These are phyloP conservation scores for Cichlasoma orientale DNA, from an alignment of 2,797 vertebrate species.

Conservation along the genomic window DNA sequence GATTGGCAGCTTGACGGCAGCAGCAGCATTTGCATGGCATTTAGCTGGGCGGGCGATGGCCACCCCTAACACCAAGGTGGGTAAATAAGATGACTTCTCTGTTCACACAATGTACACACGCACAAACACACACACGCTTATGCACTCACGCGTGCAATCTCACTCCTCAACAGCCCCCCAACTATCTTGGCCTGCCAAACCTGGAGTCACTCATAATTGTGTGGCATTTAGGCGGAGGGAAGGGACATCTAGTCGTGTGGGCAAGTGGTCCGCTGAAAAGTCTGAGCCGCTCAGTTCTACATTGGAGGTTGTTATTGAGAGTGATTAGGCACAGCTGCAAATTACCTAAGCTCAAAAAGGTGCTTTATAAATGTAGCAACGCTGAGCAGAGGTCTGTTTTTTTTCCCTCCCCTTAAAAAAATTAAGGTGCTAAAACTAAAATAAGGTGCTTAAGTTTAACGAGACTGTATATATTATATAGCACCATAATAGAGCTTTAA, in stretches of 20 bases:
- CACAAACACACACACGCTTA: constrained; percentile 54
- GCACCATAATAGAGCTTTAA: too few species aligned
- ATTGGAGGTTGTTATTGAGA: constrained; percentile 41
- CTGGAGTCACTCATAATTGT: constrained; percentile 71
- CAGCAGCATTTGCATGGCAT: constrained; percentile 99
- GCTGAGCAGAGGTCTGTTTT: not conserved
- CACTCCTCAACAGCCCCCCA: constrained; percentile 63
- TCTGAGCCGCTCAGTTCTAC: constrained; percentile 28
- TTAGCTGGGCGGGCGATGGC: constrained; percentile 85
- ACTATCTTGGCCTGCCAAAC: constrained; percentile 66
- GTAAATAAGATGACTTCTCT: constrained; percentile 82
- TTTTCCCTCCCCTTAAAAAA: not conserved
- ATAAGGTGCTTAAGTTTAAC: too few species aligned
- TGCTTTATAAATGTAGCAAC: not conserved
- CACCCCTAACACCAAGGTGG: constrained; percentile 79
- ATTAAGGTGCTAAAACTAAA: not conserved
- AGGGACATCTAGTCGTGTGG: constrained; percentile 60
- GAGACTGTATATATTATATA: not conserved
- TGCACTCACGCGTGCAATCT: constrained; percentile 61
- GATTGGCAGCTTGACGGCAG: constrained; percentile 96
- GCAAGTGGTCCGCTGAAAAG: constrained; percentile 41
- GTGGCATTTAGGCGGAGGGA: constrained; percentile 74
- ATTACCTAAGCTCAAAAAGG: constrained; percentile 22
- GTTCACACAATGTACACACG: constrained; percentile 74
- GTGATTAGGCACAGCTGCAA: constrained; percentile 39